Evolutionary conservation across 1,140 invertebrate genomes (phyloP).

Genomic region (Globodera ellingtonae): DNA sequence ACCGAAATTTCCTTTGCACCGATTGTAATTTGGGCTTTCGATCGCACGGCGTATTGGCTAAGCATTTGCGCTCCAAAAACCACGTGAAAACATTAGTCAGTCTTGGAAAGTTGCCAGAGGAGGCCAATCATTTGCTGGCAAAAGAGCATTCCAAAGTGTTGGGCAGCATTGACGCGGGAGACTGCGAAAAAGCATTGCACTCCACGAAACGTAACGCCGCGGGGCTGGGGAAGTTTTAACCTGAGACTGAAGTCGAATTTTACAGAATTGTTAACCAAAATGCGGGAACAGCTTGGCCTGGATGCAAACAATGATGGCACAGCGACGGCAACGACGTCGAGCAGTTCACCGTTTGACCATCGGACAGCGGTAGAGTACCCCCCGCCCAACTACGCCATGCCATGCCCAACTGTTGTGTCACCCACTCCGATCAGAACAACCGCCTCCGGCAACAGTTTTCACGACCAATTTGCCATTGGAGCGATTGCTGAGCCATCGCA

Average conservation of each 20-base stretch:
- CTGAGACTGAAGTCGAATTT: neutral
- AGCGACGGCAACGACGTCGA: neutral
- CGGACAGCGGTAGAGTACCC: constrained; percentile 24
- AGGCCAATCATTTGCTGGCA: constrained; percentile 95
- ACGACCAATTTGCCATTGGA: neutral
- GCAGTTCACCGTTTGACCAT: constrained; percentile 14
- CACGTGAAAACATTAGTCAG: constrained; percentile 93
- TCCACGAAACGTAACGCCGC: constrained; percentile 30
- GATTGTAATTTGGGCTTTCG: constrained; percentile 94
- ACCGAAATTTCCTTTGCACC: constrained; percentile 71
- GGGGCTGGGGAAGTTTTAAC: neutral
- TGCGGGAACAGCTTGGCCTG: constrained; percentile 25
- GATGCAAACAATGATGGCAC: neutral
- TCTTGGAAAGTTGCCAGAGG: constrained; percentile 85
- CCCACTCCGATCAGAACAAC: neutral
- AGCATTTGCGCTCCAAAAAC: constrained; percentile 92
- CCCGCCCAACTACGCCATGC: constrained; percentile 21
- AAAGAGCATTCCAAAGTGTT: constrained; percentile 51
- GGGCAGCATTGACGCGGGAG: constrained; percentile 40
- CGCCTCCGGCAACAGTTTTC: neutral
- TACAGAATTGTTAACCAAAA: constrained; percentile 35
- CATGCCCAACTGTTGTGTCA: neutral
- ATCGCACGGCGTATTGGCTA: constrained; percentile 91
- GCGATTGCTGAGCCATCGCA: neutral
- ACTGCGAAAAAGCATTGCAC: constrained; percentile 44